Conservation (phyloP, 2,888 invertebrate genomes). For the Antitype chi region DNA sequence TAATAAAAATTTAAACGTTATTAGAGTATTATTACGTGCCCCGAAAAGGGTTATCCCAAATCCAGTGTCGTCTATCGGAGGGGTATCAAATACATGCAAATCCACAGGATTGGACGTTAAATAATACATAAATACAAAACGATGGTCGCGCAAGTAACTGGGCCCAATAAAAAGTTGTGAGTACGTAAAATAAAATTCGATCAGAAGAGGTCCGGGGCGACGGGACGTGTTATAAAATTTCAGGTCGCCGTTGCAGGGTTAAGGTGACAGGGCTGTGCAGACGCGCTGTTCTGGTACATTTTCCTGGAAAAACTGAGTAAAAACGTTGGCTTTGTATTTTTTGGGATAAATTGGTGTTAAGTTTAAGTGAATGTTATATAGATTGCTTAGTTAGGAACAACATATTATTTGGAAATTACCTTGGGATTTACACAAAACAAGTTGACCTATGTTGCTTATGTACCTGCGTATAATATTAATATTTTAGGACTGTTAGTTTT, state of each 20-base stretch:
- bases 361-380: not conserved
- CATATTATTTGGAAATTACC: not conserved
- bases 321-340: not conserved
- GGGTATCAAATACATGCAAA: conserved; percentile 83
- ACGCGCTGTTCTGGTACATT: conserved; percentile 55
- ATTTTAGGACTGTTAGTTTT: no score
- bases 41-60: conserved; percentile 76
- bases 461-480: not conserved
- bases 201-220: conserved; percentile 72
- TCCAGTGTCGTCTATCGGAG: conserved; percentile 72
- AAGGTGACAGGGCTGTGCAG: conserved; percentile 70
- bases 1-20: conserved; percentile 76
- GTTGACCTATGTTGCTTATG: not conserved
- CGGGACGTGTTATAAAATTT: conserved; percentile 78
- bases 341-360: fast-evolving
- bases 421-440: not conserved
- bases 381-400: not conserved
- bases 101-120: conserved; percentile 83
- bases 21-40: conserved; percentile 74
- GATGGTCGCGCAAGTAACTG: conserved; percentile 77
- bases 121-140: conserved; percentile 86
- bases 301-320: not conserved
- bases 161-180: conserved; percentile 84
- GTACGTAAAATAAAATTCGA: conserved; percentile 86
- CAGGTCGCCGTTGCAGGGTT: conserved; percentile 76